Base-by-base conservation (phyloP, 2,888 invertebrate genomes). In the Stenchaetothrips biformis region DNA sequence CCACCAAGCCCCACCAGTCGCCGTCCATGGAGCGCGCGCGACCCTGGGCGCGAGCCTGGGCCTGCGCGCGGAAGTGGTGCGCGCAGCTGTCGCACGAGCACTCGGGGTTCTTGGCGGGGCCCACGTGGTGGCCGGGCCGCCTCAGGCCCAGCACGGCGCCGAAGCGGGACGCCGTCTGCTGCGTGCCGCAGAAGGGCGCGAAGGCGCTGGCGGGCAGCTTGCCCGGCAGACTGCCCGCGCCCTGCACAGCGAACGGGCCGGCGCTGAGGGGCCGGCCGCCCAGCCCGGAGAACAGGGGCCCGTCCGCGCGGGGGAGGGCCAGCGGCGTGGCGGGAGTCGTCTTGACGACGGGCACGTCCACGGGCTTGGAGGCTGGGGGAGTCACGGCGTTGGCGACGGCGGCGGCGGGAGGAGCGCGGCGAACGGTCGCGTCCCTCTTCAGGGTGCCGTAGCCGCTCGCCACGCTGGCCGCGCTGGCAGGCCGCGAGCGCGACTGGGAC, bases 71-170 rank as follows among this genome's bases (percentile, higher is more conserved):
- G 67, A 25, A 74, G 67, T 74, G 25, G 67, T 74, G 67, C 21
- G 67, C 88, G 84, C 93, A 93, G 84, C 92, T 92, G 81, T 92
- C 92, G 85, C 93, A 93, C 0, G 88, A 87, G 84, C 93, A 93
- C 82, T 90, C 90, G 0, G 92, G 92, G 87, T 93, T 93, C 85
- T 92, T 92, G 3, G 92, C 90, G 1, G 93, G 93, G 0, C 93
- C 93, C 0, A 92, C 88, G 84, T 93, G 93, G 85, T 92, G 92
- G 0, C 92, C 93, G 0, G 92, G 92, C 84, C 92, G 92, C 81
- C 89, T 89, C 82, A 91, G 89, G 9, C 67, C 67, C 67, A 74
- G 67, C 67, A 74, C 67, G 25, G 67, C 25, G 21, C 67, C 67
- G 25, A 74, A 74, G 67, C 67, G 67, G 21, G 25, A 25, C 9